Evolutionary conservation across 37 sponge, comb jelly and placozoan genomes (phyloP).

Genomic region (Axinella damicornis): DNA sequence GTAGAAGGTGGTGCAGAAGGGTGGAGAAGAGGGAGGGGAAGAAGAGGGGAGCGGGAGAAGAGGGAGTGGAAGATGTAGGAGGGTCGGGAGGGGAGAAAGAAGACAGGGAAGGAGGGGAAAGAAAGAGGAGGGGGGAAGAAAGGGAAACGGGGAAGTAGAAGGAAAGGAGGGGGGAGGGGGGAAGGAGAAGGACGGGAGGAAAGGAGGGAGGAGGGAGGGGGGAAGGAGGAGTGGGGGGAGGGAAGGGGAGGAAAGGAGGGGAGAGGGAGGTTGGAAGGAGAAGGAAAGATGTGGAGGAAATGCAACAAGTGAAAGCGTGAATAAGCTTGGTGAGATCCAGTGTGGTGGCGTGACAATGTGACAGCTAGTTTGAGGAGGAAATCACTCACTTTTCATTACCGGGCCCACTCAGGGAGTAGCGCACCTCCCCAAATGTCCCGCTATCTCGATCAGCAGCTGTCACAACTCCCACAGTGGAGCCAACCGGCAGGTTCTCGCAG

Average conservation of each 20-base stretch:
- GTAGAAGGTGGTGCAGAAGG: not conserved
- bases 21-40: not conserved
- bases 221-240: too few species aligned
- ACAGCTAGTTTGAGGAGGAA: too few species aligned
- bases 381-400: too few species aligned
- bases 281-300: not conserved
- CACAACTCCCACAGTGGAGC: constrained; percentile 16
- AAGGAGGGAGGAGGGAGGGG: too few species aligned
- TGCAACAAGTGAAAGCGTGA: not conserved
- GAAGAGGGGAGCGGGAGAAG: not conserved
- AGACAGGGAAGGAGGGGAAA: not conserved
- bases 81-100: not conserved
- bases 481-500: constrained; percentile 8
- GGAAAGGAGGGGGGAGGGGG: not conserved
- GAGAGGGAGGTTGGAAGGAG: not conserved
- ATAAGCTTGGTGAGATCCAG: too few species aligned
- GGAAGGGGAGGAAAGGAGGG: not conserved
- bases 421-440: constrained; percentile 31
- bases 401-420: constrained; percentile 9
- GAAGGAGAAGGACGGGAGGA: too few species aligned
- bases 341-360: too few species aligned
- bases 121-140: not conserved
- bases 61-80: not conserved
- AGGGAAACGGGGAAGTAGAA: not conserved
- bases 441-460: constrained; percentile 53